Base-by-base conservation (phyloP, 1,140 invertebrate species). In the Euschistus heros region DNA sequence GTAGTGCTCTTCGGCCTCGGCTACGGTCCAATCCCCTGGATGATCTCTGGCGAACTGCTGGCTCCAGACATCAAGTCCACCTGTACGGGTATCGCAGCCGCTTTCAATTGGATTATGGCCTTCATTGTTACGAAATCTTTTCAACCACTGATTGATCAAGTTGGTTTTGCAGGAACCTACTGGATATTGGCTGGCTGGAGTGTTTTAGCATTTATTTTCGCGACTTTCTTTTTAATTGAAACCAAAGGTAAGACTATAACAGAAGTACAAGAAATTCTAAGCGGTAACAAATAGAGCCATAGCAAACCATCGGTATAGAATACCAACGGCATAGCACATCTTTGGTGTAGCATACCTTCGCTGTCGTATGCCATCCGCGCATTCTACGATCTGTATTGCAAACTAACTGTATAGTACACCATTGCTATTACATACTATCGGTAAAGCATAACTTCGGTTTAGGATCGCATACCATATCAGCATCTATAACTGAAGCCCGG, bases 171-270 rank as follows among this genome's bases (percentile, higher is more conserved):
- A 69, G 80, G 80, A 15, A 86, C 88, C 0, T 97, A 95, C 77
- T 94, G 87, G 83, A 80, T 93, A 68, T 95, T 92, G 73, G 83
- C 85, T 17, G 78, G 73, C 0, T 82, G 92, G 66, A 92, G 91
- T 80, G 74, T 82, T 0, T 2, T 83, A 1, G 87, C 85, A 0
- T 80, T 86, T 0, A 71, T 88, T 18, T 91, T 91, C 72, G 83
- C 88, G 10, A 83, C 82, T 44, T 78, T 89, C 33, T 74, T 87
- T 27, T 80, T 98, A 13, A 89, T 91, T 0, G 94, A 98, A 80
- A 98, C 94, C 0, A 94, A 92, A 74, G 93, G 93, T 1, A 92
- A 90, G 74, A 86, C 80, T 27, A 77, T 88, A n/a, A 83, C 89
- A 55, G 86, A 94, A 74, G 92, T 97, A 71, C 87, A 90, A 73